Percentiles rank a stretch among this genome's conserved stretches.
phyloP scores from a whole-genome alignment of 2,797 vertebrate genomes.

The Myotis daubentonii region DNA sequence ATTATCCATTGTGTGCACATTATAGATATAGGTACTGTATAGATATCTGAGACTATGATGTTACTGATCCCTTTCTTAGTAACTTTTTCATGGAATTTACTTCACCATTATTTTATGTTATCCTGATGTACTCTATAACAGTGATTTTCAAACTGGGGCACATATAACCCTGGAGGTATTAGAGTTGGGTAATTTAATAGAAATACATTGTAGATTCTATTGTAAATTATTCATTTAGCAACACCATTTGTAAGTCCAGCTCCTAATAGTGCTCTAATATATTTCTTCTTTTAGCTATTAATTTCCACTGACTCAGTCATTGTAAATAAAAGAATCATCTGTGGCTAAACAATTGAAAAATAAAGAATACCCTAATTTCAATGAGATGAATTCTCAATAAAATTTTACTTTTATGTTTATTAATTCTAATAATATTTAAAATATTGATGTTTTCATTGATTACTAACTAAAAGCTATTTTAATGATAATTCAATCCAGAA shows the following conservation, averaged over 20 bases:
- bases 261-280: not conserved
- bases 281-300: not conserved
- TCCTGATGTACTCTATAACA: not conserved
- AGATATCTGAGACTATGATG: not conserved
- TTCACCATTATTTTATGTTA: not conserved
- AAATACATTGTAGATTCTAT: not conserved
- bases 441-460: slow-evolving; percentile 28
- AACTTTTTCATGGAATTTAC: not conserved
- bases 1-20: not conserved
- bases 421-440: slow-evolving; percentile 22
- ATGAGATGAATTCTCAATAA: slow-evolving; percentile 12
- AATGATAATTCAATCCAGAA: slow-evolving; percentile 13
- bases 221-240: slow-evolving; percentile 37
- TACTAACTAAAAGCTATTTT: not conserved
- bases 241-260: not conserved
- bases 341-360: slow-evolving; percentile 10
- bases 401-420: slow-evolving; percentile 35
- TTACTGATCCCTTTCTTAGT: not conserved
- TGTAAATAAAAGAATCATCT: slow-evolving; percentile 34
- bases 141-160: not conserved
- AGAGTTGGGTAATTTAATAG: slow-evolving; percentile 2
- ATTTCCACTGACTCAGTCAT: not conserved
- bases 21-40: not conserved
- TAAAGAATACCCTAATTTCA: slow-evolving; percentile 10
- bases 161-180: not conserved